Percentiles rank a stretch among this genome's conserved stretches.
phyloP scores from a whole-genome alignment of 2,113 vertebrate genomes.

The Sorex fumeus region DNA sequence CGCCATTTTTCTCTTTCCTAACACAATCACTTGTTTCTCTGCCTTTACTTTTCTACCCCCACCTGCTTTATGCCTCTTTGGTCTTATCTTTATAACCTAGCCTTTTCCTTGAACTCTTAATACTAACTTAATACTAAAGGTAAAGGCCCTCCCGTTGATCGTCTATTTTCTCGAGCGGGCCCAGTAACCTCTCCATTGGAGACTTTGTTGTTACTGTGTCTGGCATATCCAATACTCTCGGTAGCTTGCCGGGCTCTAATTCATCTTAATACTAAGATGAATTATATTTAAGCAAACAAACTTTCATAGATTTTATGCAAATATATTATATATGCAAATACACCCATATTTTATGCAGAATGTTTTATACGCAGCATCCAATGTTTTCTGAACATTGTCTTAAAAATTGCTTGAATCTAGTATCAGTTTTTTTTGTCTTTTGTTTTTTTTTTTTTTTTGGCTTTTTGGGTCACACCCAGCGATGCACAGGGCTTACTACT shows the following conservation, averaged over 20 bases:
- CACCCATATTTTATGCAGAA: conserved; percentile 54
- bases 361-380: neutral
- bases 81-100: conserved; percentile 43
- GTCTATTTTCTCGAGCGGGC: too few species aligned
- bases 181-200: too few species aligned
- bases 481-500: too few species aligned
- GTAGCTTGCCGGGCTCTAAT: too few species aligned
- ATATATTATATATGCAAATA: conserved; percentile 60
- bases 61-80: neutral
- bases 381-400: conserved; percentile 53
- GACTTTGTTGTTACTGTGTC: too few species aligned
- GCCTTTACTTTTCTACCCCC: neutral
- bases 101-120: conserved; percentile 43
- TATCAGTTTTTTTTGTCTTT: conserved; percentile 18
- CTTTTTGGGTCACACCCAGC: too few species aligned
- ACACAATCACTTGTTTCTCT: too few species aligned
- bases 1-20: neutral
- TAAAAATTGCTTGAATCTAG: conserved; percentile 63
- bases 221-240: too few species aligned
- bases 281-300: conserved; percentile 53
- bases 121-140: too few species aligned
- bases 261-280: conserved; percentile 33
- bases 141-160: too few species aligned
- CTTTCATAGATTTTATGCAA: conserved; percentile 29
- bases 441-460: too few species aligned